Base-by-base conservation (phyloP, 2,888 invertebrate genomes). In the Cecidostiba fungosa region DNA sequence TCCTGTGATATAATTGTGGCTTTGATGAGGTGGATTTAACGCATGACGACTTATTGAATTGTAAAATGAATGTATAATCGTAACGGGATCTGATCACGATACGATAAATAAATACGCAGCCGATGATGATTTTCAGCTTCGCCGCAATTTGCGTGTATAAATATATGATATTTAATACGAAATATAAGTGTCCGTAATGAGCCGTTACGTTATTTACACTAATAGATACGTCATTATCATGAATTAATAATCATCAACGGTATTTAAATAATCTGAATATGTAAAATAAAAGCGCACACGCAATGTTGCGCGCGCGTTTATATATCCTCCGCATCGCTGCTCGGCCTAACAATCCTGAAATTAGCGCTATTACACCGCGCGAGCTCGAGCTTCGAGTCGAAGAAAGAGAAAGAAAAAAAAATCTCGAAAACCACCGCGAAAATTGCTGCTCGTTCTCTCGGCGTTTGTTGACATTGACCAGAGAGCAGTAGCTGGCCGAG, bases 381-480 rank as follows among this genome's bases (percentile, higher is more conserved):
- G 62, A 19, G 59, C 1, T 6, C 59, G 10, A 23, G 23, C 62
- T 62, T 26, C 66, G 54, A 59, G 54, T 59, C 0, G 26, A 12
- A 66, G 10, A 14, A 26, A 26, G 29, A 66, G 3, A 10, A n/a
- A n/a, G 59, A 59, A 23, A 6, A n/a, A 66, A 62, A 62, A 66
- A 66, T 29, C 29, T 29, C 12, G 6, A 4, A 59, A 66, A 66
- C 66, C 66, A 66, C 66, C 12, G 29, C 26, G 29, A 66, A 29
- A 66, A 66, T 29, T 26, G 26, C 26, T 29, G 66, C 29, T n/a
- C 62, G 32, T n/a, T 62, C 23, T 5, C 19, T 2, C 26, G 62
- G 62, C 47, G 29, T 12, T 39, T 43, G 54, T 72, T 80, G 80
- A 80, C 80, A 80, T 80, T 80, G 80, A 80, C 59, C 59, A 14